A percentile compares a stretch with the other conserved stretches of the same genome.
phyloP scores from a whole-genome alignment of 92 coral and sea anemone species.

The Parazoanthus darwini region DNA sequence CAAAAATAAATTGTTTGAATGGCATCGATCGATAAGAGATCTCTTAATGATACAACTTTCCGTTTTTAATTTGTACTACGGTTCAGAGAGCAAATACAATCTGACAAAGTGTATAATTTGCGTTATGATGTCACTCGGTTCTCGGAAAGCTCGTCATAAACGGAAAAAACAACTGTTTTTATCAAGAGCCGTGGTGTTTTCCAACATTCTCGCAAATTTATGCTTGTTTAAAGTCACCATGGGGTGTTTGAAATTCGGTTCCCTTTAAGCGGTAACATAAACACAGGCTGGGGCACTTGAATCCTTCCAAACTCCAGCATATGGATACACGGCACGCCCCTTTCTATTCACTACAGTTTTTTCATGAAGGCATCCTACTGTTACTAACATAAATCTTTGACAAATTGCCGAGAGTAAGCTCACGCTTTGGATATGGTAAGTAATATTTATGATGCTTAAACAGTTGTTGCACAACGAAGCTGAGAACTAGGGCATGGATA shows the following conservation, averaged over 20 bases:
- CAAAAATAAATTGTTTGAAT: not conserved
- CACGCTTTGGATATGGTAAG: not conserved
- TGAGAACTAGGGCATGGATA: not conserved
- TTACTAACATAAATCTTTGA: not conserved
- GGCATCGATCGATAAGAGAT: not conserved
- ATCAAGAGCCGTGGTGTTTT: not conserved
- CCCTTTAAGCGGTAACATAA: not conserved
- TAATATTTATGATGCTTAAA: not conserved
- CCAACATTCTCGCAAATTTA: not conserved
- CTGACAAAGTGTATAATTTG: not conserved
- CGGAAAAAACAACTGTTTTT: not conserved
- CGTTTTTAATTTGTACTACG: not conserved
- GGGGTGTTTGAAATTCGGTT: not conserved
- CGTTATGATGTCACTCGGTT: not conserved
- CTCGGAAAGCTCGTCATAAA: not conserved
- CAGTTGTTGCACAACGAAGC: not conserved
- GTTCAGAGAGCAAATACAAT: not conserved
- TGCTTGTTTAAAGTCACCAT: not conserved
- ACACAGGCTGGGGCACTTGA: not conserved
- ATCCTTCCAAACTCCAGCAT: not conserved
- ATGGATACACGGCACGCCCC: not conserved
- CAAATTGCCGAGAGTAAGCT: not conserved
- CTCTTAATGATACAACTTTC: not conserved
- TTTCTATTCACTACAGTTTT: not conserved
- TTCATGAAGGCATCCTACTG: constrained; percentile 5